Base-by-base conservation (phyloP, 2,888 invertebrate genomes). In the Heliothis peltigera region DNA sequence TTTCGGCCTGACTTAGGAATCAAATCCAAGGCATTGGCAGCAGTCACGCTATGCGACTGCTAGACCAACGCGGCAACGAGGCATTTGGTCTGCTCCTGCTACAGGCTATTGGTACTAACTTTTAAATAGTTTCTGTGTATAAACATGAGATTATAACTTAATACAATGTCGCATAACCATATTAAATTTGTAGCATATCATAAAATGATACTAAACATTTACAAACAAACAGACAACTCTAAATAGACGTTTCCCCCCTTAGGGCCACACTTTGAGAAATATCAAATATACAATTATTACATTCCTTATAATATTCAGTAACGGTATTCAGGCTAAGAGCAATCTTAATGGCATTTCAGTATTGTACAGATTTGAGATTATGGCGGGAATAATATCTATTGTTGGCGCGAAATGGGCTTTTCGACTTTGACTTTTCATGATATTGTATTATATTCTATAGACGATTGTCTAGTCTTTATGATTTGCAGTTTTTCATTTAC, bases 271-370 rank as follows among this genome's bases (percentile, higher is more conserved):
- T 65, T 71, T 70, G 67, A 57, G 46, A n/a, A 56, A 28, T 46
- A 39, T 70, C 17, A 67, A 61, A 64, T 28, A 28, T 42, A 61
- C 51, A n/a, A 49, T 66, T 78, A 76, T 78, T 74, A 66, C 59
- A 66, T 70, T 66, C 54, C 63, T 28, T 49, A 51, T 42, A 60
- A 67, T 35, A 56, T 49, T 52, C 21, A 47, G 42, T 58, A 52
- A 74, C 25, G 28, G 56, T 43, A 43, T 71, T 70, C 19, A 17
- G 4, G 47, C 39, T 48, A 25, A 67, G 46, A 42, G 47, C 56
- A 57, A 74, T 61, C 56, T 57, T 46, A 53, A 68, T 57, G 61
- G 61, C 18, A 54, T 68, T 68, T 67, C 28, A 53, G 60, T 57
- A 43, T 68, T 61, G 42, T 53, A 42, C 32, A 21, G 54, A 22